phyloP scores from a whole-genome alignment of 2,113 vertebrate species.

The Pycnonotus jocosus region DNA sequence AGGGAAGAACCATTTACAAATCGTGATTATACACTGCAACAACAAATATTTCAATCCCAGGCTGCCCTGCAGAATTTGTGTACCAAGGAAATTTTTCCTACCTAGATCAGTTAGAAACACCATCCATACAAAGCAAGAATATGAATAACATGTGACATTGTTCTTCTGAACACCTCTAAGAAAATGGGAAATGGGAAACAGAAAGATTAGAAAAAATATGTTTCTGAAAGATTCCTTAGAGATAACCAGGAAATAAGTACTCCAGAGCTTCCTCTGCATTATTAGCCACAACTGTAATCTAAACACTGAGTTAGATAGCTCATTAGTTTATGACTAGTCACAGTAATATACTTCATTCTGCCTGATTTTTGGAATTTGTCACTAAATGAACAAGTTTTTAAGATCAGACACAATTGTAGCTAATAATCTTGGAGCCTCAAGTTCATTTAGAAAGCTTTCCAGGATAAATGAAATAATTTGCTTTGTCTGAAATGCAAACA shows the following conservation, averaged over 20 bases:
- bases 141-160: background rate
- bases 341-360: background rate
- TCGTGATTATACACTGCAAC: no score
- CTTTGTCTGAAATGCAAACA: constrained; percentile 67
- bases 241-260: background rate
- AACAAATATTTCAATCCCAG: background rate
- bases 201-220: background rate
- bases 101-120: background rate
- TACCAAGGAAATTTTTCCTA: background rate
- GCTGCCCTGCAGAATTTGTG: background rate
- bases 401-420: constrained; percentile 23
- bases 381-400: background rate
- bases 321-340: background rate
- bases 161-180: background rate
- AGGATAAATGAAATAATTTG: constrained; percentile 83
- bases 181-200: background rate
- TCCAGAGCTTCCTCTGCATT: background rate
- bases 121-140: background rate
- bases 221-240: background rate
- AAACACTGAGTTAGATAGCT: background rate
- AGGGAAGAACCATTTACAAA: no score
- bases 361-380: background rate
- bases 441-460: constrained; percentile 81
- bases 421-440: constrained; percentile 76
- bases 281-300: background rate